A percentile compares a stretch with the other conserved stretches of the same genome.
Conservation (phyloP, 2,888 invertebrate genomes). For the Dryococelus australis region DNA sequence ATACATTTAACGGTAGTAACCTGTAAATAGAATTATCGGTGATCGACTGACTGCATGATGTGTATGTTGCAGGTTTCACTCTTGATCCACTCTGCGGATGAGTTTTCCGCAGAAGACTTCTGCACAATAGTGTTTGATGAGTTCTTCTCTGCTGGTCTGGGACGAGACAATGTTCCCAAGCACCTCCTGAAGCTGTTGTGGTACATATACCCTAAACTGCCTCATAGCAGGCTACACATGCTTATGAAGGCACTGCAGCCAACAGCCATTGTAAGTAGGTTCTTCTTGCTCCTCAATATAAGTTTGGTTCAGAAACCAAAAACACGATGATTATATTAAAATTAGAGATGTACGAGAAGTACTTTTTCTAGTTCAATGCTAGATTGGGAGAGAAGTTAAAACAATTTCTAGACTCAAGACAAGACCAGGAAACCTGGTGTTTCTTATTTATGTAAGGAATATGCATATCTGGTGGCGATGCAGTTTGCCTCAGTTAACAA, state of each 20-base stretch:
- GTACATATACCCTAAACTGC: conserved; percentile 88
- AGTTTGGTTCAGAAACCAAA: background rate
- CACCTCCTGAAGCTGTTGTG: conserved; percentile 90
- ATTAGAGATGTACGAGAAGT: too few relatives aligned
- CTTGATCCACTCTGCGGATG: conserved; percentile 88
- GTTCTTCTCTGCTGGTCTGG: conserved; percentile 89
- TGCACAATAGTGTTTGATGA: conserved; percentile 96
- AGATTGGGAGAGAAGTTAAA: too few relatives aligned
- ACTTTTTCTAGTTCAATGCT: too few relatives aligned
- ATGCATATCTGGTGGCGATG: too few relatives aligned
- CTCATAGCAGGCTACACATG: conserved; percentile 77
- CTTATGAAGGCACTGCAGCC: conserved; percentile 81
- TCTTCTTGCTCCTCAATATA: background rate
- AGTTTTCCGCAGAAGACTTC: conserved; percentile 92
- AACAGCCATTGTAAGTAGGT: conserved; percentile 58
- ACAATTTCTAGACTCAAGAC: too few relatives aligned
- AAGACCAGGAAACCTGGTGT: too few relatives aligned
- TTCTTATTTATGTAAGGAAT: too few relatives aligned
- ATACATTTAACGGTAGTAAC: too few relatives aligned
- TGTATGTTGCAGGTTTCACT: conserved; percentile 66
- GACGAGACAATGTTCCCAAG: conserved; percentile 89
- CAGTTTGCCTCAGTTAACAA: too few relatives aligned
- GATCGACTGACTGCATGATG: too few relatives aligned
- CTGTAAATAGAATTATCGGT: too few relatives aligned
- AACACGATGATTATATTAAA: too few relatives aligned